Conservation (phyloP, 23 tunicate species). For the Oikopleura dioica region DNA sequence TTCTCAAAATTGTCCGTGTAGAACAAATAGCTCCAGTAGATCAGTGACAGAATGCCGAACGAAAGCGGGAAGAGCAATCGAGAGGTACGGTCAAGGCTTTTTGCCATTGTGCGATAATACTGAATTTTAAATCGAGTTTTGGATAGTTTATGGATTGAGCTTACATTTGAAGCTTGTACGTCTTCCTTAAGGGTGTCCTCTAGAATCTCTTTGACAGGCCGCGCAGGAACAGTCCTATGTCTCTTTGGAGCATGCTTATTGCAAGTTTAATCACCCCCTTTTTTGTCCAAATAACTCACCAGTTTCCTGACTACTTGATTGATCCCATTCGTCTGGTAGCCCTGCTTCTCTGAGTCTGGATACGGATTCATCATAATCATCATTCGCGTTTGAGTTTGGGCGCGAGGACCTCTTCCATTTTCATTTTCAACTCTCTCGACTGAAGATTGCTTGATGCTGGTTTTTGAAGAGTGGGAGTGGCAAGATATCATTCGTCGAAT, state of each 20-base stretch:
- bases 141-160: neutral
- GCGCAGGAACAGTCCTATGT: no score
- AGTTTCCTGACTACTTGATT: neutral
- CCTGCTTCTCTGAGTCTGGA: no score
- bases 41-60: neutral
- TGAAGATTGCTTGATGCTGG: no score
- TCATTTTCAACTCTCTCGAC: no score
- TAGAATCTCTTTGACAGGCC: neutral
- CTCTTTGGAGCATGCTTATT: no score
- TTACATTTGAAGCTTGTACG: neutral
- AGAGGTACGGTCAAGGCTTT: neutral
- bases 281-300: neutral
- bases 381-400: no score
- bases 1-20: neutral
- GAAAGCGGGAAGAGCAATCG: neutral
- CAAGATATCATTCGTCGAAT: no score
- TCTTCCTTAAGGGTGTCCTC: neutral
- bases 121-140: neutral
- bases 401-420: no score
- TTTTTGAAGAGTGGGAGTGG: no score
- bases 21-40: neutral
- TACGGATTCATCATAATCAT: no score
- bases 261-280: neutral
- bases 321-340: neutral
- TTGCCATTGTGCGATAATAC: neutral